These are phyloP conservation scores for Carcharodon carcharias DNA, from an alignment of 2,797 vertebrate species.

Conservation along the genomic window DNA sequence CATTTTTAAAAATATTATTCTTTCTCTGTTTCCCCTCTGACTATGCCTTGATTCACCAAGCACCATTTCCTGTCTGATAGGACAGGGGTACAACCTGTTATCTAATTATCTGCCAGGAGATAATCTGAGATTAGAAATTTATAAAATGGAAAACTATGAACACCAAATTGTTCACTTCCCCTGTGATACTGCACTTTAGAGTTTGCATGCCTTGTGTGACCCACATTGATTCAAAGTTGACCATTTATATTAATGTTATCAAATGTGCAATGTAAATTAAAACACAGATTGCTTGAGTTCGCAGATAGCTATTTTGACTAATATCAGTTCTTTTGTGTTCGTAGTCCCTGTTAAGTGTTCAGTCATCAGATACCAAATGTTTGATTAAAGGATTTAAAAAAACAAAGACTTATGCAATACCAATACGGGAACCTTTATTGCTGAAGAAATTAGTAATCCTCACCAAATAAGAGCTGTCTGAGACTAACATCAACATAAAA, in stretches of 20 bases:
- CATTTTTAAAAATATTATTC: not conserved
- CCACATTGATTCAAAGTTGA: not conserved
- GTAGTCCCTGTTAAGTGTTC: not conserved
- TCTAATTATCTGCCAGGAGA: not conserved
- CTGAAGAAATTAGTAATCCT: not conserved
- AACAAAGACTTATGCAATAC: not conserved
- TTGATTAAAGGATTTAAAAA: not conserved
- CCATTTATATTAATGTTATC: not conserved
- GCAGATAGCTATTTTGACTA: not conserved
- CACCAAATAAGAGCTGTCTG: not conserved
- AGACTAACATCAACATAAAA: not conserved
- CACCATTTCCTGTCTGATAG: not conserved
- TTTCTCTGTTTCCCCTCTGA: not conserved
- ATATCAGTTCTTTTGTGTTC: not conserved
- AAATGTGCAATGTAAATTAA: not conserved
- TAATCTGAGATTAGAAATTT: not conserved
- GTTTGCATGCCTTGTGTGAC: not conserved
- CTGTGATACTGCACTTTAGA: not conserved
- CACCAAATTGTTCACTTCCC: not conserved
- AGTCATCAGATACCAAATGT: slow-evolving; percentile 6
- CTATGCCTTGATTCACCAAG: not conserved
- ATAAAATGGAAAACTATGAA: not conserved
- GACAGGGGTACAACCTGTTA: not conserved
- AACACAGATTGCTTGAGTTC: not conserved
- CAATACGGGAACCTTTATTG: not conserved